A percentile compares a stretch with the other conserved stretches of the same genome.
Conservation (phyloP, 2,888 invertebrate species). For the Sussaba pulchella region DNA sequence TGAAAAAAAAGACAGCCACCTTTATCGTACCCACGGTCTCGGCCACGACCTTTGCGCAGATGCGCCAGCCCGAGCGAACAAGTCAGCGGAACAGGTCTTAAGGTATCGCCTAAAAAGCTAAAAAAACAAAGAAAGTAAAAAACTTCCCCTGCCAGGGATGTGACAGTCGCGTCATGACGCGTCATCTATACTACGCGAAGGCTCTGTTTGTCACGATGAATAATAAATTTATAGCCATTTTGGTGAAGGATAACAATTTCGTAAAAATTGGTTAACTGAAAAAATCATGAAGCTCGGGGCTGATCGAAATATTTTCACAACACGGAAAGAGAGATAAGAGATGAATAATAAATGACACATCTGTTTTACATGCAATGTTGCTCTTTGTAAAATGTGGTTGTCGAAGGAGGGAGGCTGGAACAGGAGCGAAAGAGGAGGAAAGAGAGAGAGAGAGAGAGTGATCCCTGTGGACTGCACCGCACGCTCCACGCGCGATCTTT, state of each 20-base stretch:
- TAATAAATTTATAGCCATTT: neutral
- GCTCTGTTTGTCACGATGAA: neutral
- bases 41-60: too few species aligned
- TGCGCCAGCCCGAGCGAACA: too few species aligned
- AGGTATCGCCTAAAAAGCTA: too few species aligned
- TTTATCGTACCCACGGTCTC: too few species aligned
- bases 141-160: too few species aligned
- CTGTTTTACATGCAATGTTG: constrained; percentile 16
- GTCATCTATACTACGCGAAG: too few species aligned
- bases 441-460: constrained; percentile 34
- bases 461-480: constrained; percentile 42
- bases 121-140: too few species aligned
- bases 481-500: constrained; percentile 55
- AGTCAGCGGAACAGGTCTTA: too few species aligned
- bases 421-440: constrained; percentile 13
- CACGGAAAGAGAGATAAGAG: neutral
- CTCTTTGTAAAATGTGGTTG: constrained; percentile 45
- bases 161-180: too few species aligned
- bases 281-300: too few species aligned
- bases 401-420: neutral
- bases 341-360: constrained; percentile 1
- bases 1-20: neutral
- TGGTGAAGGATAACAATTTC: neutral
- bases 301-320: neutral
- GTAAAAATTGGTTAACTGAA: neutral